phyloP scores from a whole-genome alignment of 2,113 vertebrate species.

The Reinhardtius hippoglossoides region DNA sequence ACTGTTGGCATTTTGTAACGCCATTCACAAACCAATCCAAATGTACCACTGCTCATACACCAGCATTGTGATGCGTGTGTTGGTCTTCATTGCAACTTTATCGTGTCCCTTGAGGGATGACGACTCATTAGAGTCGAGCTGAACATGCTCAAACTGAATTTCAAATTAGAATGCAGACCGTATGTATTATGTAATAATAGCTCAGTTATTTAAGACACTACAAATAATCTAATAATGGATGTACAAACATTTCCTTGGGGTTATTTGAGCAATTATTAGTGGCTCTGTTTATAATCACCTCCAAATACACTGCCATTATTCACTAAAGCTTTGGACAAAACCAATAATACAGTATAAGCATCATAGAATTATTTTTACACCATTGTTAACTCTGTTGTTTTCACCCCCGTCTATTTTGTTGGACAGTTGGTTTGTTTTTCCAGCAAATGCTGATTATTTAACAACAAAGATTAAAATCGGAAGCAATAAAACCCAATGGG shows the following conservation, averaged over 20 bases:
- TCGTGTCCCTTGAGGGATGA: constrained; percentile 12
- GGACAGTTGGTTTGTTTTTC: too few relatives aligned
- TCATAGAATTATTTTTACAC: background rate
- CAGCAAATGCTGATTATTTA: background rate
- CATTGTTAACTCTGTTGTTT: background rate
- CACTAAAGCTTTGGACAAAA: background rate
- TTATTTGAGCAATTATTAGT: background rate
- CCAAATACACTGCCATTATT: background rate
- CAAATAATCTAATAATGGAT: constrained; percentile 20
- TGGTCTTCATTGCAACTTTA: background rate
- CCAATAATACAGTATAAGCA: background rate
- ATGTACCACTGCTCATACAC: background rate
- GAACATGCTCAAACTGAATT: constrained; percentile 20
- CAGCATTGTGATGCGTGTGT: background rate
- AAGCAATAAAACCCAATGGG: background rate
- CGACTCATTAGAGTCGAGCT: constrained; percentile 19
- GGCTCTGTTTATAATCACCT: background rate
- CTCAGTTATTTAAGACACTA: constrained; percentile 11
- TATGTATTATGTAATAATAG: constrained; percentile 8
- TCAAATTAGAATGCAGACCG: constrained; percentile 22
- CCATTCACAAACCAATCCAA: background rate
- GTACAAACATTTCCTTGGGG: background rate
- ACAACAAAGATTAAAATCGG: background rate
- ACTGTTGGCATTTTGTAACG: background rate
- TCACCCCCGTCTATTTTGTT: background rate